Percentiles rank a stretch among this genome's conserved stretches.
phyloP scores from a whole-genome alignment of 1,140 invertebrate genomes.

The Leptinotarsa undecemlineata region DNA sequence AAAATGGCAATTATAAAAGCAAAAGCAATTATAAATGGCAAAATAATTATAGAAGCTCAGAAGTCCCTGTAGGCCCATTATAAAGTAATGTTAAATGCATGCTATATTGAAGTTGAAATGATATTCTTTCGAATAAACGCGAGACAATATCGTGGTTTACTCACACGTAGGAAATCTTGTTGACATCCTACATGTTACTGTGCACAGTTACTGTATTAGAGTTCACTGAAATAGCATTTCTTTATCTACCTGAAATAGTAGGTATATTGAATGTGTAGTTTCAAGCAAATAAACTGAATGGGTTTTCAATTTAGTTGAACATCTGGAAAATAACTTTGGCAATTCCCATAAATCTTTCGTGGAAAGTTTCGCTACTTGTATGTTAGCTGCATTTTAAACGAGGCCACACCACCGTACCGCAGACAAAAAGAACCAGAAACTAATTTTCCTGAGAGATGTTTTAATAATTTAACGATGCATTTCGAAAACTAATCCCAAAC shows the following conservation, averaged over 20 bases:
- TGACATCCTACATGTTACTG: too few species aligned
- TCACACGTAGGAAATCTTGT: too few species aligned
- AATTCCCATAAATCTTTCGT: conserved; percentile 35
- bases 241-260: neutral
- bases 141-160: too few species aligned
- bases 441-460: conserved; percentile 7
- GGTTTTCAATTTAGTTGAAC: conserved; percentile 38
- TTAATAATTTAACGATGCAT: conserved; percentile 22
- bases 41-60: too few species aligned
- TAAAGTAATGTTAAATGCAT: too few species aligned
- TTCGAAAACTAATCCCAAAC: neutral
- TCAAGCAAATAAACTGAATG: conserved; percentile 28
- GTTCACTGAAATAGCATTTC: neutral
- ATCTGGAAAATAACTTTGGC: conserved; percentile 32
- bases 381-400: conserved; percentile 36
- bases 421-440: conserved; percentile 11
- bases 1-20: too few species aligned
- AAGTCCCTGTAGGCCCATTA: too few species aligned
- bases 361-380: conserved; percentile 31
- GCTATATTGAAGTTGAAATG: too few species aligned
- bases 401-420: neutral
- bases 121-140: too few species aligned
- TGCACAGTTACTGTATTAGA: too few species aligned
- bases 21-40: too few species aligned
- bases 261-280: neutral